Evolutionary conservation across 2,888 invertebrate species (phyloP), one percentile per base, ranked within the genome.

Genomic region (Trichopoda pennipes): DNA sequence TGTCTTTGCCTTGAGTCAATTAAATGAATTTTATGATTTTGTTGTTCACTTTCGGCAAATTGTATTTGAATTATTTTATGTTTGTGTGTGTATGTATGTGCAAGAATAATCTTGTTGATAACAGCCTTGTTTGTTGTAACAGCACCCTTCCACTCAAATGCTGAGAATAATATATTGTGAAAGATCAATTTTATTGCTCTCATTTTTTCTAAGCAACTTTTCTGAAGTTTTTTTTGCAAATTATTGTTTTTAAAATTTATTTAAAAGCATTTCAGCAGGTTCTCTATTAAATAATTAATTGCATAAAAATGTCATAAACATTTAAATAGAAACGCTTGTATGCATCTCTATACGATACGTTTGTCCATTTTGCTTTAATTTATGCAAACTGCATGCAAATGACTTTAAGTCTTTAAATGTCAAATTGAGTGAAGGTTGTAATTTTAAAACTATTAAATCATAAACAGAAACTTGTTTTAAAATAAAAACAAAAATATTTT

Each of bases 251-350:
- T 28, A 28, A 28, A 28, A 28, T 3, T n/a, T n/a, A 8, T 42
- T 70, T 58, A 23, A 35, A 10, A 49, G n/a, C 16, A 73, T 23
- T 23, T n/a, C n/a, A n/a, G n/a, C 55, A 21, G 9, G 44, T 63
- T 63, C 12, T 9, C 56, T 55, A 49, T 64, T 74, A 56, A 74
- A 56, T 64, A 74, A 74, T 55, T 64, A 64, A 47, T 64, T 74
- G 64, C 64, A 64, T 23, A 47, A 63, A 74, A 35, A 21, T 73
- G 55, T 2, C 56, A 38, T 60, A 60, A 68, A 61, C 12, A 19
- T 47, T 47, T 64, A 14, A 61, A 53, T 73, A 73, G 28, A 73
- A 44, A 44, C 16, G 60, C n/a, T 35, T 56, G 28, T 28, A 7
- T 28, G 28, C 28, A 28, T 28, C 3, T 28, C 7, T 28, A 8